These are phyloP conservation scores for Dryoscopus gambensis DNA, from an alignment of 2,113 vertebrate genomes.

Conservation along the genomic window DNA sequence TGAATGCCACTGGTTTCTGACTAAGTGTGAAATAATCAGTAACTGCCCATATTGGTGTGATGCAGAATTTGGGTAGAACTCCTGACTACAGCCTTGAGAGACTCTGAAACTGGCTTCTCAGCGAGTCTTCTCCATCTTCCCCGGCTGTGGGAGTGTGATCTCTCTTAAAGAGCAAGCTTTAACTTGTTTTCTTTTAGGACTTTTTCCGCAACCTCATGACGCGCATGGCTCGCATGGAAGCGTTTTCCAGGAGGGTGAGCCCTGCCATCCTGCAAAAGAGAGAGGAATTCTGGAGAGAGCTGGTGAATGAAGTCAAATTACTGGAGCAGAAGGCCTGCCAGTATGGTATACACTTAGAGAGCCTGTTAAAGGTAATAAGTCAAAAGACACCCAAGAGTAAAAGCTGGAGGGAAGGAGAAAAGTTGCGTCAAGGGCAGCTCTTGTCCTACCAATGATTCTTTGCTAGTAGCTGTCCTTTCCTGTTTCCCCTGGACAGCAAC, in stretches of 20 bases:
- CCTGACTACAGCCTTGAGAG: not conserved
- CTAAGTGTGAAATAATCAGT: not conserved
- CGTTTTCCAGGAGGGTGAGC: conserved; percentile 62
- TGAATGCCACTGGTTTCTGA: not conserved
- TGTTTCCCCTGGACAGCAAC: not conserved
- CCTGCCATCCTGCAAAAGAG: conserved; percentile 60
- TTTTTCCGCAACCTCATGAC: conserved; percentile 79
- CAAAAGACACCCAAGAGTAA: not conserved
- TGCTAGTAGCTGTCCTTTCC: not conserved
- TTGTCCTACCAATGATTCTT: not conserved
- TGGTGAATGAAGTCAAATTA: conserved; percentile 63
- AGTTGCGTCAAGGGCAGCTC: not conserved
- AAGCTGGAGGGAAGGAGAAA: not conserved
- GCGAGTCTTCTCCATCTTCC: not conserved
- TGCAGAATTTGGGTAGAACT: not conserved
- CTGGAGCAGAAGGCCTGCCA: conserved; percentile 71
- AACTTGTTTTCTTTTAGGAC: conserved; percentile 58
- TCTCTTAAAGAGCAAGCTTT: not conserved
- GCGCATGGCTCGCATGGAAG: conserved; percentile 67
- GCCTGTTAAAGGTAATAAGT: conserved; percentile 79
- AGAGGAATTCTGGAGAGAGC: conserved; percentile 56
- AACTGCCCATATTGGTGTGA: not conserved
- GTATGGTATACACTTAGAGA: conserved; percentile 68
- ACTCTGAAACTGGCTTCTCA: not conserved
- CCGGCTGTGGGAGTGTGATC: not conserved